Base-by-base conservation (phyloP, 1,140 invertebrate genomes). In the Plectrocnemia conspersa region DNA sequence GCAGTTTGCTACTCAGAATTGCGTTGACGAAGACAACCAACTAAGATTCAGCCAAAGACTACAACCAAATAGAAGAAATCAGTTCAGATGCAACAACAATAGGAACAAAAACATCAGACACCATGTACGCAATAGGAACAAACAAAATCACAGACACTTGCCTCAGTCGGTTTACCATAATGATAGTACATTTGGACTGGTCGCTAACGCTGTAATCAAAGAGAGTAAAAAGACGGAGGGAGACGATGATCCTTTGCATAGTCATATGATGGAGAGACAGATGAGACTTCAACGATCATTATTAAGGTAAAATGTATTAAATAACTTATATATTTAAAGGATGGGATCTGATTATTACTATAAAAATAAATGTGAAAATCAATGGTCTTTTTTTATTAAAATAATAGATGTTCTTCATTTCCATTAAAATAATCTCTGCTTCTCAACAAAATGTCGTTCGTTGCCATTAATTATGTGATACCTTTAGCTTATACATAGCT, bases 21-120 rank as follows among this genome's bases (percentile, higher is more conserved):
- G 40, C 16, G 23, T 46, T 13, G 42, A 40, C 7, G 24, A 25
- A 15, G 21, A 9, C 23, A 36, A 29, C 35, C 52, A 25, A 22
- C 33, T 40, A 47, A 48, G 56, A 58, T 46, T 29, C 25, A 58
- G 42, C 25, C 50, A 58, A 54, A 58, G 56, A 54, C 15, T 48
- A 6, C 52, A 54, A 38, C 56, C 56, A 36, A 54, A 54, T 25
- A 54, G 56, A 49, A 49, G 29, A 35, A 3, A 27, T 13, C 38
- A 41, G 23, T 18, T 32, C 9, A 53, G 38, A 32, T 58, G 56
- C 33, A 36, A 58, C 15, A 32, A 47, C 23, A 40, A 23, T 22
- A 41, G 41, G 10, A 32, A 32, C 16, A 9, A 36, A 10, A 58
- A 58, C 38, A 24, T 32, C 7, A 48, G 52, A 50, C 15, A 52